Evolutionary conservation across 2,888 invertebrate genomes (phyloP).

Genomic region (Spialia ferax): DNA sequence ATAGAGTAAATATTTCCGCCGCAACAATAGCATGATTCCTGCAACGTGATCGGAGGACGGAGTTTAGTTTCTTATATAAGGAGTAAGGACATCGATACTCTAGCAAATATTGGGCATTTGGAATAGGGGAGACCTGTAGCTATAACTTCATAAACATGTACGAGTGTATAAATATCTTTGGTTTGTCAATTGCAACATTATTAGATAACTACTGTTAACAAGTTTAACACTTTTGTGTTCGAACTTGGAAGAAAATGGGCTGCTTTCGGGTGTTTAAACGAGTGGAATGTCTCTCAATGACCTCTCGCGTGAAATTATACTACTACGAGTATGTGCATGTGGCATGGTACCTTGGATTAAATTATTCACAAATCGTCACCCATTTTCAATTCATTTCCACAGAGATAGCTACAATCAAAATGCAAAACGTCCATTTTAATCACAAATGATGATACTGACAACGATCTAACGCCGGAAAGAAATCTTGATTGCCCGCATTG

Average conservation of each 20-base stretch:
- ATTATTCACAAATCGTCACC: neutral
- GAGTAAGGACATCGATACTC: neutral
- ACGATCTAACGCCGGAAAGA: constrained; percentile 45
- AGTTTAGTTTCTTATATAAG: neutral
- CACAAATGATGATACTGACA: constrained; percentile 40
- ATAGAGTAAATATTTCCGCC: neutral
- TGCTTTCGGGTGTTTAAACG: too few species aligned
- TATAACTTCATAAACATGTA: neutral
- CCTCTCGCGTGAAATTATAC: too few species aligned
- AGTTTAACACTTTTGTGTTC: too few species aligned
- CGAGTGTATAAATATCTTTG: too few species aligned
- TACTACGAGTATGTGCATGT: neutral
- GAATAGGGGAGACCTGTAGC: neutral
- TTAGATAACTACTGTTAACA: too few species aligned
- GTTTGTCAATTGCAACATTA: too few species aligned
- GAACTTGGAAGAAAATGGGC: too few species aligned
- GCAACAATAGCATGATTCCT: neutral
- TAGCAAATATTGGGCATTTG: neutral
- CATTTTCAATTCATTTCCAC: neutral
- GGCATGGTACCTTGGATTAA: neutral
- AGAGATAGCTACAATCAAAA: neutral
- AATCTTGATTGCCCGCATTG: constrained; percentile 46
- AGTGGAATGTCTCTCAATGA: too few species aligned
- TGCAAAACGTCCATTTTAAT: constrained; percentile 38
- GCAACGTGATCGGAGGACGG: neutral